Base-by-base conservation (phyloP, 1,140 invertebrate species). In the Drosophila kanapiae region DNA sequence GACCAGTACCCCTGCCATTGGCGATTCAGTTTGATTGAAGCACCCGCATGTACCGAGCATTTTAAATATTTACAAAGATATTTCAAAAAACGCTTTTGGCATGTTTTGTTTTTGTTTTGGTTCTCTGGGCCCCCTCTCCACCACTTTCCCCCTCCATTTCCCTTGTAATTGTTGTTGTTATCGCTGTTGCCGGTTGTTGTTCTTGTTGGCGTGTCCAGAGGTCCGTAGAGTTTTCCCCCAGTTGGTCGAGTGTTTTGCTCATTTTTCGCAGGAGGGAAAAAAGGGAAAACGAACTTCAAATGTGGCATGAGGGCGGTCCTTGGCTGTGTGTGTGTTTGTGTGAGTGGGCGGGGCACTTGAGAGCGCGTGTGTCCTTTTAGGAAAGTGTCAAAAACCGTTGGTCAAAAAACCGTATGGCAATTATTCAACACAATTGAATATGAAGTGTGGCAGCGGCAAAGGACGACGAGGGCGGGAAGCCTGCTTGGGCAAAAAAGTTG, bases 391-490 rank as follows among this genome's bases (percentile, higher is more conserved):
- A 92, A 92, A 92, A 92, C 86, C 91, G 91, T 92, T 92, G 91
- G 87, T 91, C 83, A 88, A 92, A 91, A 92, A 92, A 92, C 80
- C 91, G 88, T 92, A 90, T 90, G 91, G 91, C 91, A 92, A 92
- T 92, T 92, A 92, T 92, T 92, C 91, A 92, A 92, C 91, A 91
- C 91, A 92, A 92, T 92, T 92, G 91, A 92, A 92, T 91, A 91
- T 92, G 91, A 92, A 92, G 91, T 92, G 91, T 82, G 91, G 91
- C 77, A 87, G 87, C 78, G 84, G 91, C 77, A 70, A 63, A 62
- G 68, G 57, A 65, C 62, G 45, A 40, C 6, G 14, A 18, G 35
- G 56, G 33, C 18, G 29, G 42, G 51, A 16, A 47, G 54, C 53
- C 33, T n/a, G 53, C 35, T 35, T 18, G 43, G 38, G 45, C 59